Evolutionary conservation across 2,113 vertebrate genomes (phyloP).

Genomic region (Ceyx melanurus): DNA sequence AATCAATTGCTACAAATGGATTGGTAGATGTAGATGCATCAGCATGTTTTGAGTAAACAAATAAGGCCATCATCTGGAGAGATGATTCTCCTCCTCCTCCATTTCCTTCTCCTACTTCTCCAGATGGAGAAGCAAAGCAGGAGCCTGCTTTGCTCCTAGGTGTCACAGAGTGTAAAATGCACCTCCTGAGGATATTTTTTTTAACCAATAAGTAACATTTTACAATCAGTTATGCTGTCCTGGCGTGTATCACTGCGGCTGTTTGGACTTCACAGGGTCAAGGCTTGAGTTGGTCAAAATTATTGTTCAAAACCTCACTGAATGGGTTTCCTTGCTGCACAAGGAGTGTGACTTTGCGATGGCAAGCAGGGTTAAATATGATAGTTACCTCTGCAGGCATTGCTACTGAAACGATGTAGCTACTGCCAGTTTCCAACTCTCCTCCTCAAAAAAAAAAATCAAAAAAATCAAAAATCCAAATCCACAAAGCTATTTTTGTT

Average conservation of each 20-base stretch:
- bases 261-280: background rate
- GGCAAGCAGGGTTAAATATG: background rate
- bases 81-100: background rate
- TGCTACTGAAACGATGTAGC: background rate
- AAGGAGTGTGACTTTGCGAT: accelerated
- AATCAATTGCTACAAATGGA: background rate
- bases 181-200: background rate
- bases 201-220: background rate
- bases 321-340: background rate
- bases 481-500: conserved; percentile 20
- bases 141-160: background rate
- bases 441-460: background rate
- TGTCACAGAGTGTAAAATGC: background rate
- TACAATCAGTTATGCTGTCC: background rate
- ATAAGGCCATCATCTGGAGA: background rate
- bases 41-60: background rate
- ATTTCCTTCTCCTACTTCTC: background rate
- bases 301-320: background rate
- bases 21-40: background rate
- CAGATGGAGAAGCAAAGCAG: background rate
- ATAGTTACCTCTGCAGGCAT: background rate
- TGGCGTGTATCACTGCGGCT: accelerated
- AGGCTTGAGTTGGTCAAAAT: background rate
- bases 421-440: background rate
- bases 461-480: background rate